These are phyloP conservation scores for Mythimna lalbum DNA, from an alignment of 2,888 invertebrate species.

Conservation along the genomic window DNA sequence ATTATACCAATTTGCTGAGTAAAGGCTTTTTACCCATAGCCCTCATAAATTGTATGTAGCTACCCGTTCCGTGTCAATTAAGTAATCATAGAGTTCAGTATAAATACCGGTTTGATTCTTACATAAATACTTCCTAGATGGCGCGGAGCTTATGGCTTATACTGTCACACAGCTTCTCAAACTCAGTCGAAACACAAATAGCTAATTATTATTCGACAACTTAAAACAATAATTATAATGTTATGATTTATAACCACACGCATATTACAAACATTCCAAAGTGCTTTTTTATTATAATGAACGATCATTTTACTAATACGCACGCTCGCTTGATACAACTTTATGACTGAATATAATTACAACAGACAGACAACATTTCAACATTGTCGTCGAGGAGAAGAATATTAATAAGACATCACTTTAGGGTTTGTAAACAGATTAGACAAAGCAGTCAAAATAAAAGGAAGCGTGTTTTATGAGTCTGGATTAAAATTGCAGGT, in stretches of 20 bases:
- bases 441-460: conserved; percentile 9
- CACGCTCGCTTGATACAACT: conserved; percentile 34
- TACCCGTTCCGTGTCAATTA: conserved; percentile 51
- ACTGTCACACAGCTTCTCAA: conserved; percentile 38
- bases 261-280: conserved; percentile 56
- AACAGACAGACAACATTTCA: conserved; percentile 39
- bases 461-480: conserved; percentile 17
- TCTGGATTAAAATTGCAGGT: not conserved
- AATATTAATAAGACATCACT: conserved; percentile 35
- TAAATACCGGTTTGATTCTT: conserved; percentile 35
- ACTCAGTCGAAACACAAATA: conserved; percentile 28
- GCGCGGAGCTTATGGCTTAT: conserved; percentile 20
- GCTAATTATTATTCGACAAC: conserved; percentile 51
- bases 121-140: conserved; percentile 52
- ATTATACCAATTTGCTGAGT: conserved; percentile 80
- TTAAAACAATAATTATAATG: conserved; percentile 58
- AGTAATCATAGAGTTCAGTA: conserved; percentile 59
- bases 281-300: conserved; percentile 61
- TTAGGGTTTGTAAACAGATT: conserved; percentile 32
- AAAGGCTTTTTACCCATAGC: conserved; percentile 65
- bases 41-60: conserved; percentile 54
- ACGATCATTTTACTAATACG: conserved; percentile 42
- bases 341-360: conserved; percentile 43
- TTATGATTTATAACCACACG: conserved; percentile 55
- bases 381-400: conserved; percentile 32